phyloP scores from a whole-genome alignment of 2,888 invertebrate genomes.

The Dasysyrphus albostriatus region DNA sequence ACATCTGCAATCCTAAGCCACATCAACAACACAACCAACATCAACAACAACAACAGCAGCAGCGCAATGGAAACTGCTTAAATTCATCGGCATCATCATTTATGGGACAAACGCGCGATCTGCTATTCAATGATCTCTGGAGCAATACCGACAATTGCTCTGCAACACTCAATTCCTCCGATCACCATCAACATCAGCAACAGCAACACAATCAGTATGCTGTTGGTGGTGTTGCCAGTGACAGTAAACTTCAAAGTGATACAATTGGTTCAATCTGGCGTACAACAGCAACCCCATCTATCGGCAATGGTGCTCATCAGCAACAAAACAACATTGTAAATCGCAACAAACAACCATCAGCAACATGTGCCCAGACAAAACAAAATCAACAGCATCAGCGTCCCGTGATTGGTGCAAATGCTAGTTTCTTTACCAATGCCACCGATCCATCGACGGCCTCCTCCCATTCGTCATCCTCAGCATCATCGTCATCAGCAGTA shows the following conservation, averaged over 20 bases:
- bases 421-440: conserved; percentile 68
- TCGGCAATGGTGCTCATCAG: conserved; percentile 23
- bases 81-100: conserved; percentile 37
- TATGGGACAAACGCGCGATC: conserved; percentile 77
- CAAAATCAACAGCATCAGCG: conserved; percentile 58
- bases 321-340: conserved; percentile 28
- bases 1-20: conserved; percentile 62
- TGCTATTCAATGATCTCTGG: conserved; percentile 83
- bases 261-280: conserved; percentile 77
- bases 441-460: conserved; percentile 50
- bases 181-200: conserved; percentile 62
- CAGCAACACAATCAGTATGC: conserved; percentile 53
- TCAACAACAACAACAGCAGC: conserved; percentile 56
- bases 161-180: conserved; percentile 70
- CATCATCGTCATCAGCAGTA: conserved; percentile 70
- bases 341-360: conserved; percentile 54
- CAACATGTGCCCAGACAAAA: conserved; percentile 62
- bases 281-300: conserved; percentile 55
- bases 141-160: conserved; percentile 78
- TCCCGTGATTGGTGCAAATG: conserved; percentile 65
- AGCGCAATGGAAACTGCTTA: conserved; percentile 53
- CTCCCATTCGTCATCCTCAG: conserved; percentile 25
- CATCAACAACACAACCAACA: conserved; percentile 72
- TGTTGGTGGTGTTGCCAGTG: conserved; percentile 61
- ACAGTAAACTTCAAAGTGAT: conserved; percentile 68